Evolutionary conservation across 2,113 vertebrate genomes (phyloP).

Genomic region (Chloroceryle aenea): DNA sequence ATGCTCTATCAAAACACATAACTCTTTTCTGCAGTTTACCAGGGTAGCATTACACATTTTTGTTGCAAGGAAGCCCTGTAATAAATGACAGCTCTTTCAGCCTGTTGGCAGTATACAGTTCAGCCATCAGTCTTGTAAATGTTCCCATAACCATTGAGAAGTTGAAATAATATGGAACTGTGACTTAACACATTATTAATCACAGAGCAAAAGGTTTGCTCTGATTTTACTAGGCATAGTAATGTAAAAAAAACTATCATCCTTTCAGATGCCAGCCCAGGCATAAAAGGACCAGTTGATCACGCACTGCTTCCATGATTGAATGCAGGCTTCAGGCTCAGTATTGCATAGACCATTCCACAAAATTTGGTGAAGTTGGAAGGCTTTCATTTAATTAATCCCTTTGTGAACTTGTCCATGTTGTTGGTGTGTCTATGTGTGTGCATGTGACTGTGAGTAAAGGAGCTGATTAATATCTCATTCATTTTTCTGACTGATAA

Average conservation of each 20-base stretch:
- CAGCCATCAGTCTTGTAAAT: constrained; percentile 41
- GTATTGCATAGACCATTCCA: not conserved
- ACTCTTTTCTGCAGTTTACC: not conserved
- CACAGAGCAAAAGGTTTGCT: not conserved
- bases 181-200: constrained; percentile 30
- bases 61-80: not conserved
- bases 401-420: not conserved
- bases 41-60: not conserved
- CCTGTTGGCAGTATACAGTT: not conserved
- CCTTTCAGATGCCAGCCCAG: not conserved
- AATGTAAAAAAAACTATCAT: not conserved
- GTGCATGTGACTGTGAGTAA: not conserved
- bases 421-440: not conserved
- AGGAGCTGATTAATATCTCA: not conserved
- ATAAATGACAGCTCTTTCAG: constrained; percentile 21
- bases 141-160: constrained; percentile 19
- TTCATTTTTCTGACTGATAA: not conserved
- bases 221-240: not conserved
- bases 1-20: not conserved
- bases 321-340: not conserved
- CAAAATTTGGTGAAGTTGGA: not conserved
- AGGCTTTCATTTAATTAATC: not conserved
- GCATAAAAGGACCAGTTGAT: not conserved
- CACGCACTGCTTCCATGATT: not conserved
- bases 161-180: constrained; percentile 35